Evolutionary conservation across 2,797 vertebrate species (phyloP).

Genomic region (Cetoscarus ocellatus): DNA sequence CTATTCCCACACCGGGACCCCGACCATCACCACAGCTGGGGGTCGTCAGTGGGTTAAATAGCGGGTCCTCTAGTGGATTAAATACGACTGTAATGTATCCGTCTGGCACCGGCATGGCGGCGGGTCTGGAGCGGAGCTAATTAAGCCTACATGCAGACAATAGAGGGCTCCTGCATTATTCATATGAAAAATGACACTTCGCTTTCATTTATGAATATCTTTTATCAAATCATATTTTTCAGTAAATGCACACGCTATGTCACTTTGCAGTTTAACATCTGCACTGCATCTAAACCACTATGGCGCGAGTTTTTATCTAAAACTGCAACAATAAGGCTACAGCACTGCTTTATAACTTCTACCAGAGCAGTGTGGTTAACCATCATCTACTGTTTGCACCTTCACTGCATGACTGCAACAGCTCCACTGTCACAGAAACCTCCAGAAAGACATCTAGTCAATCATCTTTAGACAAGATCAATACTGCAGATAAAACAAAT

Average conservation of each 20-base stretch:
- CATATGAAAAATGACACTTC: background rate
- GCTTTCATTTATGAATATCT: background rate
- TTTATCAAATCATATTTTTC: background rate
- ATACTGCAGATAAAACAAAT: background rate
- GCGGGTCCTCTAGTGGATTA: slow-evolving; percentile 32
- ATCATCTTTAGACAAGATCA: background rate
- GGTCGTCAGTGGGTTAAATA: slow-evolving; percentile 68
- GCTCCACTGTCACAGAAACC: slow-evolving; percentile 59
- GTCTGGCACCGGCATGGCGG: slow-evolving; percentile 53
- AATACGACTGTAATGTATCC: slow-evolving; percentile 59
- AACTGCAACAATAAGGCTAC: slow-evolving; percentile 22
- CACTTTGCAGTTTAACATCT: background rate
- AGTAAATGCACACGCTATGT: background rate
- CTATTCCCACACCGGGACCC: slow-evolving; percentile 64
- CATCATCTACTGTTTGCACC: slow-evolving; percentile 37
- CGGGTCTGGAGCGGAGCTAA: slow-evolving; percentile 38
- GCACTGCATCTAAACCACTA: background rate
- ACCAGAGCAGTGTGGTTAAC: slow-evolving; percentile 28
- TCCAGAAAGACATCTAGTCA: slow-evolving; percentile 55
- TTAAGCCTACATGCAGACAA: slow-evolving; percentile 35
- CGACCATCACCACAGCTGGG: slow-evolving; percentile 55
- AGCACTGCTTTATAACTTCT: slow-evolving; percentile 3
- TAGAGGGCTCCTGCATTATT: background rate
- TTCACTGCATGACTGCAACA: slow-evolving; percentile 30
- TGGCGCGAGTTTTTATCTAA: background rate